These are phyloP conservation scores for Formica aserva DNA, from an alignment of 2,888 invertebrate species.

Conservation along the genomic window DNA sequence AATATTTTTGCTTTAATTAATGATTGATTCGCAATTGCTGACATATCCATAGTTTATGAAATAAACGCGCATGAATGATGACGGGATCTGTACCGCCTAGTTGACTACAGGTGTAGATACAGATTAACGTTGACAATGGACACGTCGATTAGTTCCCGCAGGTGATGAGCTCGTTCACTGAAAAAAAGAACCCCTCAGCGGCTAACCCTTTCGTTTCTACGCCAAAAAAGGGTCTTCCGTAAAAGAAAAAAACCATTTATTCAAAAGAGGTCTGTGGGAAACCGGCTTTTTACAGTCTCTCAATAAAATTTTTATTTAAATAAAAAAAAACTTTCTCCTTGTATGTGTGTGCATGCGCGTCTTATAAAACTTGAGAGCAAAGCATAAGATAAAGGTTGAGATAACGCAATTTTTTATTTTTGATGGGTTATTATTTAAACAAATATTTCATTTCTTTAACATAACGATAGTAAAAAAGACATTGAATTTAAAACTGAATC, in stretches of 20 bases:
- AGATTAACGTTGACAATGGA: slow-evolving; percentile 57
- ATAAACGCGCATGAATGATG: background rate
- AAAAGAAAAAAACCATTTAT: slow-evolving; percentile 69
- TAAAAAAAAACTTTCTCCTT: slow-evolving; percentile 1
- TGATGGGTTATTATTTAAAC: background rate
- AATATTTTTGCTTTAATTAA: background rate
- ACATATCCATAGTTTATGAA: background rate
- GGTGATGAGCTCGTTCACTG: slow-evolving; percentile 51
- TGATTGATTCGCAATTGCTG: background rate
- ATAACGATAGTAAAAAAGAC: background rate
- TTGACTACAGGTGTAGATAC: slow-evolving; percentile 53
- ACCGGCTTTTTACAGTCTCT: slow-evolving; percentile 58
- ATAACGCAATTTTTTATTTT: background rate
- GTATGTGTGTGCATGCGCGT: background rate
- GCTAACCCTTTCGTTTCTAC: slow-evolving; percentile 67
- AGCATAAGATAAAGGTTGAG: background rate
- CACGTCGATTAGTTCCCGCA: slow-evolving; percentile 52
- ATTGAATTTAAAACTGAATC: background rate
- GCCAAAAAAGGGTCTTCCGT: slow-evolving; percentile 57
- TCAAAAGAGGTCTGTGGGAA: slow-evolving; percentile 69
- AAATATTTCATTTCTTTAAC: background rate
- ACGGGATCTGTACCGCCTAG: slow-evolving; percentile 4
- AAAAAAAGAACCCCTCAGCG: slow-evolving; percentile 56
- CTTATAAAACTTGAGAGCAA: background rate
- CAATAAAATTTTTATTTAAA: slow-evolving; percentile 55